A percentile compares a stretch with the other conserved stretches of the same genome.
Evolutionary conservation across 2,888 invertebrate genomes (phyloP).

Genomic region (Drosophila robusta): DNA sequence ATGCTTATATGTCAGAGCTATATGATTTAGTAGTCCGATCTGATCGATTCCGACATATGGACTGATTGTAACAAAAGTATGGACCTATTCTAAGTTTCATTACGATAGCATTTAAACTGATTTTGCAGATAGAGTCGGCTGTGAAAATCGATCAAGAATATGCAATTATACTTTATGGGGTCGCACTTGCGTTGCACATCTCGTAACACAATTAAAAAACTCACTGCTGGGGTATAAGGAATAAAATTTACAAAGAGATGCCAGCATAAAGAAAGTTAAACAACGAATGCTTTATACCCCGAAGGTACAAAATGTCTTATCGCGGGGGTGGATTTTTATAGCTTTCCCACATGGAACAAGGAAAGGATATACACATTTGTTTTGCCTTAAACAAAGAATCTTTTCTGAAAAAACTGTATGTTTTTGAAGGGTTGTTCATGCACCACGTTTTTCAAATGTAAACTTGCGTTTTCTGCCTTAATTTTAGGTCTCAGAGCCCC

Average conservation of each 20-base stretch:
- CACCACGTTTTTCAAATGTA: slow-evolving; percentile 7
- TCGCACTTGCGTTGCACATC: too few species aligned
- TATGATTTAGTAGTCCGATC: too few species aligned
- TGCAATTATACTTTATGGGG: too few species aligned
- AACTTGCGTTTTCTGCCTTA: slow-evolving; percentile 32
- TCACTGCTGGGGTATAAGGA: too few species aligned
- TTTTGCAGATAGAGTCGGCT: too few species aligned
- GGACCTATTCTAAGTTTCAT: too few species aligned
- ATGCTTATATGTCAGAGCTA: too few species aligned
- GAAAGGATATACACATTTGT: background rate
- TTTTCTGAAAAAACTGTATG: slow-evolving; percentile 15
- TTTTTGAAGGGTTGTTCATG: slow-evolving; percentile 27
- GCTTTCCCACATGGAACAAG: background rate
- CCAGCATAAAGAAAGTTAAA: background rate
- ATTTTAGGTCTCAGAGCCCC: slow-evolving; percentile 11
- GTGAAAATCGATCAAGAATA: too few species aligned
- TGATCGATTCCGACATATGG: too few species aligned
- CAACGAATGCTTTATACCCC: background rate
- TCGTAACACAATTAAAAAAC: too few species aligned
- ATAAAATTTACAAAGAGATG: background rate
- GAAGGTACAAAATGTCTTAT: background rate
- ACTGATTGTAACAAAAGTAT: too few species aligned
- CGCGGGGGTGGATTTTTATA: slow-evolving; percentile 10
- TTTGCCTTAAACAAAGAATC: slow-evolving; percentile 5
- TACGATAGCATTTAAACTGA: too few species aligned